Conservation (phyloP, 2,797 vertebrate species). For the Sebastiscus tertius region DNA sequence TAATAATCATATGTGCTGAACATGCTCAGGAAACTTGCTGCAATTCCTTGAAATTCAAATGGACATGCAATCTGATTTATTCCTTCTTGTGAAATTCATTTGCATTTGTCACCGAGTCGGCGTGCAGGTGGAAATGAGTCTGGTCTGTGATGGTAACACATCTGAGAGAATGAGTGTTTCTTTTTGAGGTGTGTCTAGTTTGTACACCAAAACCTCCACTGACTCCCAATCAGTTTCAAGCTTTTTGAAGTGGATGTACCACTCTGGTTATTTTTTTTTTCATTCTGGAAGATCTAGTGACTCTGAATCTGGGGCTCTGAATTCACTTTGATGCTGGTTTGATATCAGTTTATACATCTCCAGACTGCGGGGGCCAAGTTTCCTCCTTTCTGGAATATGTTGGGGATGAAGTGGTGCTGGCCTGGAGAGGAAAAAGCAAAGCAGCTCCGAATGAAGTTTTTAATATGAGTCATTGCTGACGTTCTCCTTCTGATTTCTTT, state of each 20-base stretch:
- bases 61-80: conserved; percentile 22
- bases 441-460: conserved; percentile 34
- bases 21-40: conserved; percentile 30
- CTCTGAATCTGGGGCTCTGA: conserved; percentile 40
- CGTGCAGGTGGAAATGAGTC: not conserved
- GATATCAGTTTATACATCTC: conserved; percentile 45
- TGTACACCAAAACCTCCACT: not conserved
- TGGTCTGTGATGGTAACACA: not conserved
- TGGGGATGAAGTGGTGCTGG: conserved; percentile 33
- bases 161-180: not conserved
- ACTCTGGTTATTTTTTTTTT: not conserved
- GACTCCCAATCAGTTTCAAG: conserved; percentile 11
- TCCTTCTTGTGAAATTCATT: conserved; percentile 36
- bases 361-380: conserved; percentile 33
- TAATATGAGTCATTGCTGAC: conserved; percentile 61
- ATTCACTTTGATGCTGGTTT: conserved; percentile 66
- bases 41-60: conserved; percentile 48
- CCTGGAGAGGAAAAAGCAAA: conserved; percentile 39
- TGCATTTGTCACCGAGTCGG: conserved; percentile 34
- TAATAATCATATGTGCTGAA: conserved; percentile 30
- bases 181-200: conserved; percentile 19
- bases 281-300: conserved; percentile 26
- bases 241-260: conserved; percentile 33
- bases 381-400: conserved; percentile 42
- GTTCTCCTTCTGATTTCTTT: conserved; percentile 50